Evolutionary conservation across 2,113 vertebrate genomes (phyloP).

Genomic region (Cisticola juncidis): DNA sequence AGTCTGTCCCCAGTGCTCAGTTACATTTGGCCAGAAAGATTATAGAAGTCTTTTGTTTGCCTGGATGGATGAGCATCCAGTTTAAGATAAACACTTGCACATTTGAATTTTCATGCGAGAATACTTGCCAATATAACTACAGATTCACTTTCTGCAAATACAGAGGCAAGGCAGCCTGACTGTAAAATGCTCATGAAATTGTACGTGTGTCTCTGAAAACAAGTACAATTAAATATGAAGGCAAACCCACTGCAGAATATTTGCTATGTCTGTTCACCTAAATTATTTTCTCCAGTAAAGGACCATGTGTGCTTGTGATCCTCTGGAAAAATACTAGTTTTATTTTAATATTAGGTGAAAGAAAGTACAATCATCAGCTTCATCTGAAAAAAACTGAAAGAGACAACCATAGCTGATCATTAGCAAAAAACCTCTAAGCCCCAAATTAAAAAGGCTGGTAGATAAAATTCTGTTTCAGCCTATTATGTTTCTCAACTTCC

Average conservation of each 20-base stretch:
- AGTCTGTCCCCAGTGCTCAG: not conserved
- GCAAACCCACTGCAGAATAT: not conserved
- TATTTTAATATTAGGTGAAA: not conserved
- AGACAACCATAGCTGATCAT: not conserved
- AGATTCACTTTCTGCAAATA: not conserved
- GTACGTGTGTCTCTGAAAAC: not conserved
- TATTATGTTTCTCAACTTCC: not conserved
- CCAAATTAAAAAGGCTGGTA: constrained; percentile 1
- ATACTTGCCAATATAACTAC: not conserved
- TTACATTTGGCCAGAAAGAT: constrained; percentile 12
- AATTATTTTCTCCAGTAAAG: not conserved
- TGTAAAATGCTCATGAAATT: not conserved
- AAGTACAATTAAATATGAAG: constrained; percentile 4
- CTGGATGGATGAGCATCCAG: not conserved
- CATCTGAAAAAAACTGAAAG: not conserved
- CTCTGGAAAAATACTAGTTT: not conserved
- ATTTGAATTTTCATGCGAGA: constrained; percentile 12
- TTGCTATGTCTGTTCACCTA: not conserved
- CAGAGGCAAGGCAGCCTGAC: not conserved
- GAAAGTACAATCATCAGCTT: not conserved
- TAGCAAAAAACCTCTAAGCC: not conserved
- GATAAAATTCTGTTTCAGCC: not conserved
- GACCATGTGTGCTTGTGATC: not conserved
- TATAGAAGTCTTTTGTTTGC: constrained; percentile 6
- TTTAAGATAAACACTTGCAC: constrained; percentile 8